Base-by-base conservation (phyloP, 2,113 vertebrate genomes). In the Meriones unguiculatus region DNA sequence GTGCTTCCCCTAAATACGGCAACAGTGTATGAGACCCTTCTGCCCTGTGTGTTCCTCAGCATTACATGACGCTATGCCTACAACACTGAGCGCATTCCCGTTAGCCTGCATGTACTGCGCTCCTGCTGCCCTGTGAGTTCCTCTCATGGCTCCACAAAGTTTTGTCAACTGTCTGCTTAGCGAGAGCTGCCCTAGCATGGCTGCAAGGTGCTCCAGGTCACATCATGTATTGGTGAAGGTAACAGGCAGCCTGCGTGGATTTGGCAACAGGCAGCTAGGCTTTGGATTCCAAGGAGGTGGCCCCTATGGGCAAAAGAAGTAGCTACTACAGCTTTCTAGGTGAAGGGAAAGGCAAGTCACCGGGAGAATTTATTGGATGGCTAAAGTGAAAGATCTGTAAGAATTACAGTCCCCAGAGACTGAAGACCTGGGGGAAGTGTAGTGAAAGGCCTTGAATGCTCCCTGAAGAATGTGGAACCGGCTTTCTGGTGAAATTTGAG, bases 261-360 rank as follows among this genome's bases (percentile, higher is more conserved):
- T n/a, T n/a, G n/a, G n/a, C n/a, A n/a, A n/a, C n/a, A n/a, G n/a
- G n/a, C n/a, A n/a, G n/a, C n/a, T n/a, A 54, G 25, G 46, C 25
- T 95, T 77, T 92, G 59, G 32, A 38, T 90, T 93, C 54, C 62
- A 38, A n/a, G 80, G 54, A 12, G 9, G 7, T 69, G 38, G 73
- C 14, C 3, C 46, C 13, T 80, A 15, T 12, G n/a, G 72, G 22
- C 35, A 82, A 64, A 67, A 25, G 17, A 0, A 17, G 10, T 35
- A 92, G 91, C 67, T 86, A 93, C 73, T 82, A 72, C 91, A 93
- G 76, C 69, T 82, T 59, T 89, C n/a, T n/a, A 90, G 50, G 69
- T 50, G 46, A 77, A 82, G 5, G 5, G 85, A 88, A 80, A 50
- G 8, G 32, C 15, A 46, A 88, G 28, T 22, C 52, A 32, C n/a